Conservation (phyloP, 1,140 invertebrate genomes). For the Trichomalopsis sarcophagae region DNA sequence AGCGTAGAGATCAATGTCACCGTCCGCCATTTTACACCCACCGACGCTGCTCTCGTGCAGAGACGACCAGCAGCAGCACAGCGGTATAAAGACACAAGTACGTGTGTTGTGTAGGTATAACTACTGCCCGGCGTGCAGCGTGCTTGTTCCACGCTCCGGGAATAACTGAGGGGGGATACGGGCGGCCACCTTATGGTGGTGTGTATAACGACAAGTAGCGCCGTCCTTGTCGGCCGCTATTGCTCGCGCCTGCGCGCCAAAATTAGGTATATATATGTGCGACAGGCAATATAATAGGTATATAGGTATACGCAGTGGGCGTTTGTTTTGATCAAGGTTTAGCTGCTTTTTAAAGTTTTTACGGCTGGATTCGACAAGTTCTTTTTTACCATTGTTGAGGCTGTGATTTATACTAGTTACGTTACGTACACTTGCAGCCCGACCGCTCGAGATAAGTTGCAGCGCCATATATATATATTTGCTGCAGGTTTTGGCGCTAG, state of each 20-base stretch:
- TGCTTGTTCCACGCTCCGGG: neutral
- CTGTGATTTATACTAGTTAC: too few species aligned
- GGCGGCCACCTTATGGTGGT: neutral
- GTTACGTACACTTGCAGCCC: too few species aligned
- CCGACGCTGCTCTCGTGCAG: constrained; percentile 63
- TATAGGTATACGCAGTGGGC: too few species aligned
- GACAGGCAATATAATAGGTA: too few species aligned
- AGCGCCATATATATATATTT: neutral
- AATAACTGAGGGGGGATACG: neutral
- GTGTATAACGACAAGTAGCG: neutral
- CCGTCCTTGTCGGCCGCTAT: neutral
- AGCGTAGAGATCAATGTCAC: constrained; percentile 97
- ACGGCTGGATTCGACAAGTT: too few species aligned
- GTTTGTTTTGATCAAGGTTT: too few species aligned
- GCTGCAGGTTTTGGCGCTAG: neutral
- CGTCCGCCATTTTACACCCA: constrained; percentile 90
- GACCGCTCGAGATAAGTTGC: too few species aligned
- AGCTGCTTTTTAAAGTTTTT: too few species aligned
- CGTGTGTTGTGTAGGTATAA: neutral
- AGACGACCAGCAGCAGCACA: neutral
- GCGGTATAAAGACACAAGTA: neutral
- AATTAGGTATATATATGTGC: neutral
- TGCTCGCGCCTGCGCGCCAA: neutral
- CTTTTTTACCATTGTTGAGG: too few species aligned
- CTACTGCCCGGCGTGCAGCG: too few species aligned